Evolutionary conservation across 2,113 vertebrate genomes (phyloP).

Genomic region (Chaetodon trifascialis): DNA sequence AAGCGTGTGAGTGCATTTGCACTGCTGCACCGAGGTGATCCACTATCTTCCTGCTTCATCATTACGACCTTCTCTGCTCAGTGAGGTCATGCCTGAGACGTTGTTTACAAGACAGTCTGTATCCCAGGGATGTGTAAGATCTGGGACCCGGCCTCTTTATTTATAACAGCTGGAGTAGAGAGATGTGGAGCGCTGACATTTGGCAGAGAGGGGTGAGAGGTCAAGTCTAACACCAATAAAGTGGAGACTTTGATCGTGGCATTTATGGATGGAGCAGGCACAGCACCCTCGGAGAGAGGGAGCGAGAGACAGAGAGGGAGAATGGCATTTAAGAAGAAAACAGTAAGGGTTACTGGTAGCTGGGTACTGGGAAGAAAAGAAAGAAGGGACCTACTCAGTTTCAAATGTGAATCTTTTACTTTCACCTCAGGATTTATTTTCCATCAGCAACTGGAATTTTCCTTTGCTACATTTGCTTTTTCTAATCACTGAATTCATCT

Average conservation of each 20-base stretch:
- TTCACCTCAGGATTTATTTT: slow-evolving; percentile 25
- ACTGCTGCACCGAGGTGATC: background rate
- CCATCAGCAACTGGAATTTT: background rate
- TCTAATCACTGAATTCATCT: background rate
- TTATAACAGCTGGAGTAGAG: slow-evolving; percentile 93
- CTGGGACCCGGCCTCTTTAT: slow-evolving; percentile 89
- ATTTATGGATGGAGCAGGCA: slow-evolving; percentile 92
- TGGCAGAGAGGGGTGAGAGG: slow-evolving; percentile 87
- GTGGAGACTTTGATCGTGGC: slow-evolving; percentile 93
- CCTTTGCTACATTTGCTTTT: background rate
- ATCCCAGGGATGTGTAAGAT: slow-evolving; percentile 73
- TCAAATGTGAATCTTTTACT: background rate
- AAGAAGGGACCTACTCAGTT: background rate
- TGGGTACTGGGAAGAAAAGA: background rate
- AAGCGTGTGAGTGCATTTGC: slow-evolving; percentile 13
- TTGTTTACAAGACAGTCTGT: slow-evolving; percentile 77
- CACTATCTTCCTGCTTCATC: slow-evolving; percentile 32
- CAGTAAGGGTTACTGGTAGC: background rate
- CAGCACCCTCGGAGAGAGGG: slow-evolving; percentile 75
- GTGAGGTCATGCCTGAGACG: slow-evolving; percentile 67
- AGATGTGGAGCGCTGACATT: slow-evolving; percentile 85
- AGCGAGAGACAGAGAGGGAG: slow-evolving; percentile 14
- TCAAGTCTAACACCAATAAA: slow-evolving; percentile 94
- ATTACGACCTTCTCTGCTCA: slow-evolving; percentile 34
- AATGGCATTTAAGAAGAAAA: slow-evolving; percentile 26